A percentile compares a stretch with the other conserved stretches of the same genome.
phyloP scores from a whole-genome alignment of 2,797 vertebrate species.

The Fistularia commersonii region DNA sequence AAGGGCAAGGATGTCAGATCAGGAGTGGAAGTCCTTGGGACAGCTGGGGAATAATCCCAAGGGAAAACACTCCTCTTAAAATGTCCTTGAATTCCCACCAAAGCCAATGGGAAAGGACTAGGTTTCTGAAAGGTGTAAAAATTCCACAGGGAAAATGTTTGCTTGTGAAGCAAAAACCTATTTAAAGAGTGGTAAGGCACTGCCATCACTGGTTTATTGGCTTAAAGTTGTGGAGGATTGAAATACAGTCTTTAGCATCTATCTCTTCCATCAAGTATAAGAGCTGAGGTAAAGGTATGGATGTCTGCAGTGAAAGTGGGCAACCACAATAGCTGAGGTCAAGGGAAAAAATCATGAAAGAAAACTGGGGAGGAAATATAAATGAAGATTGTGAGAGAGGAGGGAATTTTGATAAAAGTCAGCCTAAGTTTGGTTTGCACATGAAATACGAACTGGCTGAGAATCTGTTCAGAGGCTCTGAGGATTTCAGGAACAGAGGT shows the following conservation, averaged over 20 bases:
- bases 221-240: background rate
- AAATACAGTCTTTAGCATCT: no score
- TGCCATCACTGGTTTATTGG: background rate
- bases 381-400: no score
- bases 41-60: constrained; percentile 26
- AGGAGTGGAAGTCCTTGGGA: constrained; percentile 5
- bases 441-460: background rate
- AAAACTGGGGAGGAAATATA: background rate
- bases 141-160: background rate
- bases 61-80: constrained; percentile 3
- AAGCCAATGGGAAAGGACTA: background rate
- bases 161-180: no score
- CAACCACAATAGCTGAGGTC: background rate
- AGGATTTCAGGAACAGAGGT: constrained; percentile 26
- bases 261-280: constrained; percentile 8
- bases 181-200: no score
- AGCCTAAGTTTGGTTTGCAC: no score
- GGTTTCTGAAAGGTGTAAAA: background rate
- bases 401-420: no score
- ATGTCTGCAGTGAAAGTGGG: constrained; percentile 12
- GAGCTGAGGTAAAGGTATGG: constrained; percentile 5
- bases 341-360: background rate
- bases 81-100: background rate
- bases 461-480: constrained; percentile 13
- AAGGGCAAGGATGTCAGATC: constrained; percentile 13